A percentile compares a stretch with the other conserved stretches of the same genome.
phyloP scores from a whole-genome alignment of 2,113 vertebrate species.

The Pseudorectes ferrugineus region DNA sequence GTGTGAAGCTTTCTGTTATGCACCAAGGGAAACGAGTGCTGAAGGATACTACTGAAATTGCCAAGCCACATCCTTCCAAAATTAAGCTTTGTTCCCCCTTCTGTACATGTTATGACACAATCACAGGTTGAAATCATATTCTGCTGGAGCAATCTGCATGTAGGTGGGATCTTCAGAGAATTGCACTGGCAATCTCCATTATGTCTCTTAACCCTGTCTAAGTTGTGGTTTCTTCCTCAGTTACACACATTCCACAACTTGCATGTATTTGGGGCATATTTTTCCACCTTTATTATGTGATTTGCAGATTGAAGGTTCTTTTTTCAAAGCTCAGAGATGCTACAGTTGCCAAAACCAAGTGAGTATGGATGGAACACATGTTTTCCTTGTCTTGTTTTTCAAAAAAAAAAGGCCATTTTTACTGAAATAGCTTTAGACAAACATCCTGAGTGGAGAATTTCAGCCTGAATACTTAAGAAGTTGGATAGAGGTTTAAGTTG shows the following conservation, averaged over 20 bases:
- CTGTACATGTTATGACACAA: not conserved
- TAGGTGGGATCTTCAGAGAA: not conserved
- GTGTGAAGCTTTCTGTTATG: not conserved
- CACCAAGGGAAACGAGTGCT: not conserved
- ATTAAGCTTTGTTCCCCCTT: not conserved
- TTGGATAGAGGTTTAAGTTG: not conserved
- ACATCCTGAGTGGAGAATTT: not conserved
- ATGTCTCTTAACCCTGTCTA: not conserved
- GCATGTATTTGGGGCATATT: not conserved
- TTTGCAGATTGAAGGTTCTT: not conserved
- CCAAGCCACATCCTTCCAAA: not conserved
- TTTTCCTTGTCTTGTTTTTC: not conserved
- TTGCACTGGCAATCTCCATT: not conserved
- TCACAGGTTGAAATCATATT: not conserved
- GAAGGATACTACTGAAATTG: not conserved
- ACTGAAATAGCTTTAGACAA: not conserved
- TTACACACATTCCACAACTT: not conserved
- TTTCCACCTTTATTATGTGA: not conserved
- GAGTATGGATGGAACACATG: not conserved
- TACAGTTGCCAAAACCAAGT: not conserved
- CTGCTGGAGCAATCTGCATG: not conserved
- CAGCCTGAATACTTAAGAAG: not conserved
- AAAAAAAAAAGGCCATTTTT: not conserved
- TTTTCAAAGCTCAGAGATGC: not conserved
- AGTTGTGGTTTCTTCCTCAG: not conserved